A percentile compares a stretch with the other conserved stretches of the same genome.
Conservation (phyloP, 2,113 vertebrate genomes). For the Rhegmatorhina hoffmannsi region DNA sequence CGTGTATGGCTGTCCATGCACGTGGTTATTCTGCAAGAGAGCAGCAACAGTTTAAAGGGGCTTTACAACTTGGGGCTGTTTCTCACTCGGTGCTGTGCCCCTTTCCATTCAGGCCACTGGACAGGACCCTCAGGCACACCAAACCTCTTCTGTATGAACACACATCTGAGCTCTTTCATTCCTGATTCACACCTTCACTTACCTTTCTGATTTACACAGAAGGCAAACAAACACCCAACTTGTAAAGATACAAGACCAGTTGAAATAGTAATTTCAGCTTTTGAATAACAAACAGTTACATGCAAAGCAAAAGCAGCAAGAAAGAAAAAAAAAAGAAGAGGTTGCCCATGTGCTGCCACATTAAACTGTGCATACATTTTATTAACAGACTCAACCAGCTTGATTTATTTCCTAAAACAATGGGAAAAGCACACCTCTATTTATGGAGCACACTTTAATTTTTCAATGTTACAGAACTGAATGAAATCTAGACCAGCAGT, state of each 20-base stretch:
- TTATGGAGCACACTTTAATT: neutral
- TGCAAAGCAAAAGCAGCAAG: slow-evolving; percentile 43
- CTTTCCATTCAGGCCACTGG: neutral
- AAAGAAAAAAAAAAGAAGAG: neutral
- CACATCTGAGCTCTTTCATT: neutral
- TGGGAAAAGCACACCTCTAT: neutral
- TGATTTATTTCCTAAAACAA: neutral
- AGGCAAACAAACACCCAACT: neutral
- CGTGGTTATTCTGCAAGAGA: slow-evolving; percentile 91
- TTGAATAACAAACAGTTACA: neutral
- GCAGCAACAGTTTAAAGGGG: slow-evolving; percentile 32
- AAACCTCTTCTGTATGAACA: rapidly evolving
- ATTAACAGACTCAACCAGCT: neutral
- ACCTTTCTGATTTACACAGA: neutral
- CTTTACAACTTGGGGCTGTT: neutral
- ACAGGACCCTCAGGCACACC: neutral
- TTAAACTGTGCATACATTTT: neutral
- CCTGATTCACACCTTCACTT: neutral
- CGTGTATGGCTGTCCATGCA: slow-evolving; percentile 97
- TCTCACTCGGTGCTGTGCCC: neutral
- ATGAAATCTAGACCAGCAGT: neutral
- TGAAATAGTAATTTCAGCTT: neutral
- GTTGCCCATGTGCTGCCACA: neutral
- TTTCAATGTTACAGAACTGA: neutral
- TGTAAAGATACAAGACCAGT: neutral